Conservation (phyloP, 2,113 vertebrate genomes). For the Cephalopholis sonnerati region DNA sequence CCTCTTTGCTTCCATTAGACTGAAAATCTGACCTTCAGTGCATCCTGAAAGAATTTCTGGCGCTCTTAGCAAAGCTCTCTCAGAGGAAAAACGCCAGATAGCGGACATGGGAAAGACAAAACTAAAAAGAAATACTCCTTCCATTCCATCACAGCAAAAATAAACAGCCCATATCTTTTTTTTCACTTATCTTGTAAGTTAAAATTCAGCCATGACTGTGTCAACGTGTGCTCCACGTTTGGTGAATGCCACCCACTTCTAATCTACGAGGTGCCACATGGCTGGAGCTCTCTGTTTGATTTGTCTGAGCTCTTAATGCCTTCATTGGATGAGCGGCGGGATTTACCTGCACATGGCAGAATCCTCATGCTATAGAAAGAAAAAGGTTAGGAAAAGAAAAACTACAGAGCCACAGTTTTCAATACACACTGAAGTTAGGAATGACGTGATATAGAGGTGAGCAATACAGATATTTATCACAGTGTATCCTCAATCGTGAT, state of each 20-base stretch:
- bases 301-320: constrained; percentile 74
- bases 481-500: not conserved
- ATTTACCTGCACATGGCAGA: constrained; percentile 73
- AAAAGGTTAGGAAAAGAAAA: not conserved
- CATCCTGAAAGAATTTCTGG: constrained; percentile 49
- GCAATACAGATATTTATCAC: not conserved
- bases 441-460: not conserved
- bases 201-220: not conserved
- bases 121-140: not conserved
- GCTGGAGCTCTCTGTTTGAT: constrained; percentile 58
- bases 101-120: constrained; percentile 24
- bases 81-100: constrained; percentile 38
- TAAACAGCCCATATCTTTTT: no score
- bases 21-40: constrained; percentile 55
- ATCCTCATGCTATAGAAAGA: constrained; percentile 19
- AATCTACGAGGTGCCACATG: constrained; percentile 47
- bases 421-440: not conserved
- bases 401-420: not conserved
- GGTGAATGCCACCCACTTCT: constrained; percentile 24
- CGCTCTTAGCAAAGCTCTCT: constrained; percentile 5
- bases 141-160: not conserved
- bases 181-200: not conserved
- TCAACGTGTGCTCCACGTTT: not conserved
- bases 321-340: constrained; percentile 74
- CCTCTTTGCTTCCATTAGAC: constrained; percentile 22